phyloP scores from a whole-genome alignment of 2,888 invertebrate genomes.

The Lasioglossum pauxillum region DNA sequence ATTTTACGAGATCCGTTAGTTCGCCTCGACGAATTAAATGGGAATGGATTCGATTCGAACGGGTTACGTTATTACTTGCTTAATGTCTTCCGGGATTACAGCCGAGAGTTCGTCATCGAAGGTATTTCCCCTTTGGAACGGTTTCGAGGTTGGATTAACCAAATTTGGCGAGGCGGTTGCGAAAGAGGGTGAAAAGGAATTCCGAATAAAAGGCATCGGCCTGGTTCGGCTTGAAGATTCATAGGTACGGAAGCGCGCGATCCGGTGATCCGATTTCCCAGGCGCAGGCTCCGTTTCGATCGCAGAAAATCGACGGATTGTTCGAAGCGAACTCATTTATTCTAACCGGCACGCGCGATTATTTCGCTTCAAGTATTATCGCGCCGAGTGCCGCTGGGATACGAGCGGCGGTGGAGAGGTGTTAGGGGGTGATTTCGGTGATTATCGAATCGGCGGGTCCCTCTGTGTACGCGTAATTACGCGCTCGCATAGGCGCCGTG shows the following conservation, averaged over 20 bases:
- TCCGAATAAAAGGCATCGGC: not conserved
- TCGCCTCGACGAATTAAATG: not conserved
- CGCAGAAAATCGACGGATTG: not conserved
- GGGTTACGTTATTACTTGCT: not conserved
- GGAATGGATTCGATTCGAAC: not conserved
- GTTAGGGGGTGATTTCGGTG: slow-evolving; percentile 1
- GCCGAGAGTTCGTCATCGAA: not conserved
- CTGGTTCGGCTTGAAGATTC: not conserved
- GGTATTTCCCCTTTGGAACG: not conserved
- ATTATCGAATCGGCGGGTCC: slow-evolving; percentile 22
- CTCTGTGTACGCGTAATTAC: slow-evolving; percentile 35
- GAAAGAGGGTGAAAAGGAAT: not conserved
- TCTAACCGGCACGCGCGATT: not conserved
- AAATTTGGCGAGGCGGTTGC: not conserved
- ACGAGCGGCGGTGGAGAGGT: not conserved
- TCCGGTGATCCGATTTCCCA: not conserved
- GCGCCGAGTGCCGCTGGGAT: not conserved
- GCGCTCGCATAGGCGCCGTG: not conserved
- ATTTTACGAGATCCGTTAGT: not conserved
- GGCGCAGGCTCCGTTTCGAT: not conserved
- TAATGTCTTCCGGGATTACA: not conserved
- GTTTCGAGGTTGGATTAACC: not conserved
- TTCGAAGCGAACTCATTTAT: not conserved
- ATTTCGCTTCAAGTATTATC: slow-evolving; percentile 6
- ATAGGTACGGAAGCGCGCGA: not conserved